These are phyloP conservation scores for Eugnorisma glareosa DNA, from an alignment of 2,888 invertebrate genomes.

Conservation along the genomic window DNA sequence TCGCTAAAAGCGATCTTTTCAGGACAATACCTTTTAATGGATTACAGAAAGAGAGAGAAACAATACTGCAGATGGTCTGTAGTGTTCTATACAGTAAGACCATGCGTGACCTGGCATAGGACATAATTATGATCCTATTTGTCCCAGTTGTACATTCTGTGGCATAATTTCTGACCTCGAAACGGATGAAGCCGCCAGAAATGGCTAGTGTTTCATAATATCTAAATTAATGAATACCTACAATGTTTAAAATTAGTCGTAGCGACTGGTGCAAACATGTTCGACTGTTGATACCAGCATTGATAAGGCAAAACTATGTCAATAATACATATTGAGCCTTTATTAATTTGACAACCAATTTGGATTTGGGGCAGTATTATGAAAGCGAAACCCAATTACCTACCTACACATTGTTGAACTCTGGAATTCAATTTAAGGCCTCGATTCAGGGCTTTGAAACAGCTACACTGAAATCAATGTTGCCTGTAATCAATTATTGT, in stretches of 20 bases:
- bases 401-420: conserved; percentile 2
- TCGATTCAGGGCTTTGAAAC: neutral
- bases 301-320: conserved; percentile 36
- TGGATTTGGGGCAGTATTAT: conserved; percentile 15
- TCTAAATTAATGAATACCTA: neutral
- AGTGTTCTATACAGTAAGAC: neutral
- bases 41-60: too few relatives aligned
- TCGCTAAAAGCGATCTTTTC: too few relatives aligned
- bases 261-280: conserved; percentile 5
- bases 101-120: neutral
- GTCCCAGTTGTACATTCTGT: neutral
- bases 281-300: conserved; percentile 15
- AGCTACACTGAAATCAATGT: neutral
- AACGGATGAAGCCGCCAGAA: neutral
- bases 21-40: too few relatives aligned
- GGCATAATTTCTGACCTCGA: neutral
- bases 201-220: neutral
- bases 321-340: conserved; percentile 29
- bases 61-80: too few relatives aligned
- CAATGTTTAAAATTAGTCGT: neutral
- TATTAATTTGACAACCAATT: conserved; percentile 33
- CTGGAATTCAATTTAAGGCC: neutral
- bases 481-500: neutral
- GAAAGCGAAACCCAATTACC: conserved; percentile 20
- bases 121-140: neutral